Base-by-base conservation (phyloP, 2,888 invertebrate genomes). In the Spisula subtruncata region DNA sequence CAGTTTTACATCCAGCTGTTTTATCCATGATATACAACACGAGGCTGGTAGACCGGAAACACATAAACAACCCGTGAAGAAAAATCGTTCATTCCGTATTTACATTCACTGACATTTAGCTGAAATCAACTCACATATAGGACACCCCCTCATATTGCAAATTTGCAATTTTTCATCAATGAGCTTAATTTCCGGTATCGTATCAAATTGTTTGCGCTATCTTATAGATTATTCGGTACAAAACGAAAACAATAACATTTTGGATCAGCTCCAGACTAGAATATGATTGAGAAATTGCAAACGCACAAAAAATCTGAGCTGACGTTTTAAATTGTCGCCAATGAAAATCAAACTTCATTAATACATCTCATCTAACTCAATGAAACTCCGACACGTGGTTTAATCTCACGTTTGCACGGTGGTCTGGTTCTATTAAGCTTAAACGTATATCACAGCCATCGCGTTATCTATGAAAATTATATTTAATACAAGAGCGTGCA, bases 241-340 rank as follows among this genome's bases (percentile, higher is more conserved):
- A 66, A 66, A 25, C 5, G 25, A 85, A 85, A 85, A 85, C 85
- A 51, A 54, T 85, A 85, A 75, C 32, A n/a, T 54, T 79, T 32
- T 79, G 51, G 32, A 83, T 10, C 25, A 25, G 60, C 12, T 66
- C 60, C 60, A 60, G 60, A 60, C 18, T 20, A 66, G 25, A 66
- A 25, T 4, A 60, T 6, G 25, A 25, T 66, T 66, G 2, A 0
- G 25, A 66, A 66, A 66, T 66, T 0, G 60, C 60, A 66, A 0
- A 6, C 51, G 4, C 2, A 41, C 2, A 20, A 25, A 66, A 66
- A 66, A 66, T 66, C n/a, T n/a, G 60, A 66, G 60, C 25, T 25
- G 10, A 4, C 60, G 60, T 66, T 25, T 51, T 14, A 51, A 32
- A 83, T 83, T 1, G 82, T 29, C 32, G 82, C 35, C 82, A 35